These are phyloP conservation scores for Argyra leucocephala DNA, from an alignment of 2,888 invertebrate genomes.

Conservation along the genomic window DNA sequence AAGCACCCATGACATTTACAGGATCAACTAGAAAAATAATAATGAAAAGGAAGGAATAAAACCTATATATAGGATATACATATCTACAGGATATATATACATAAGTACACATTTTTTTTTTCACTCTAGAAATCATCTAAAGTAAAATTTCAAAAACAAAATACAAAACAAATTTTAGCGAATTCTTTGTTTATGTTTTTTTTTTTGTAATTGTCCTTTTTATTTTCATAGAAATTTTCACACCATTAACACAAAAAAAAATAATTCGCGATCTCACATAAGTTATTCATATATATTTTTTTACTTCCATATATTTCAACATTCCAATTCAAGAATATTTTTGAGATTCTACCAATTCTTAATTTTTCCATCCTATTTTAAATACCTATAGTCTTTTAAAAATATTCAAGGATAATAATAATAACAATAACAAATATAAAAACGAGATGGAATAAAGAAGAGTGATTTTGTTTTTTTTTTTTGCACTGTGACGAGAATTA, in stretches of 20 bases:
- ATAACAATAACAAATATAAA: background rate
- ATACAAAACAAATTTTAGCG: background rate
- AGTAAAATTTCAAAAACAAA: background rate
- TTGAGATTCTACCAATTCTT: too few relatives aligned
- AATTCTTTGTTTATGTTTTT: background rate
- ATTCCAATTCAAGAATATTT: too few relatives aligned
- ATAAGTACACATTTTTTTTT: too few relatives aligned
- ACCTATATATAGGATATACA: too few relatives aligned
- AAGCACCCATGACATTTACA: background rate
- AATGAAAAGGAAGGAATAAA: too few relatives aligned
- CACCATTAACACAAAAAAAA: background rate
- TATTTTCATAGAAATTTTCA: background rate
- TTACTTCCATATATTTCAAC: too few relatives aligned
- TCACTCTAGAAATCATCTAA: too few relatives aligned
- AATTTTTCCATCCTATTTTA: too few relatives aligned
- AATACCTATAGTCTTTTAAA: background rate
- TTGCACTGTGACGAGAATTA: background rate
- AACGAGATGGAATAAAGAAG: background rate
- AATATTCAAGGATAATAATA: slow-evolving; percentile 1
- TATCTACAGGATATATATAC: too few relatives aligned
- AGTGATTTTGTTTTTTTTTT: background rate
- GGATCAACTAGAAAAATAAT: background rate
- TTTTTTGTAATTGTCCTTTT: background rate
- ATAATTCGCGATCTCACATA: too few relatives aligned
- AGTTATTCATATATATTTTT: too few relatives aligned